A percentile compares a stretch with the other conserved stretches of the same genome.
These are phyloP conservation scores for Gymnodraco acuticeps DNA, from an alignment of 2,797 vertebrate genomes.

Conservation along the genomic window DNA sequence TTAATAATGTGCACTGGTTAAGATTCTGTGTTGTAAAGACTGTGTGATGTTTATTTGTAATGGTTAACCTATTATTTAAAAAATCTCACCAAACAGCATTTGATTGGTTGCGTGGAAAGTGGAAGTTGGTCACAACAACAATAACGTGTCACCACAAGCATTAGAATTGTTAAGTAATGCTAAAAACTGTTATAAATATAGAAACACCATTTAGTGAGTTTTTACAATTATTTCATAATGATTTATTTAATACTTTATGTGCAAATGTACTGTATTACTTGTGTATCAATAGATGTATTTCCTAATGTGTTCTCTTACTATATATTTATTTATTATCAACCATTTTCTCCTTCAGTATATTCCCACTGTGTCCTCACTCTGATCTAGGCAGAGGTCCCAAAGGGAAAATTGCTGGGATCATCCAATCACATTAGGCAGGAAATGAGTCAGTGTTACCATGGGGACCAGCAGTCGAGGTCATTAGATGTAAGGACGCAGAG, in stretches of 20 bases:
- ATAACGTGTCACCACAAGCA: background rate
- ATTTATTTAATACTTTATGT: background rate
- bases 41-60: conserved; percentile 16
- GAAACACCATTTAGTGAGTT: background rate
- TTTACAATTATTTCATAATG: background rate
- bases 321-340: conserved; percentile 4
- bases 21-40: background rate
- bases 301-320: background rate
- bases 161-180: background rate
- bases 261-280: background rate
- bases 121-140: background rate
- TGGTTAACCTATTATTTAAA: conserved; percentile 13
- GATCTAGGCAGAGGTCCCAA: conserved; percentile 46
- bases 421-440: conserved; percentile 59
- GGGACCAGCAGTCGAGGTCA: conserved; percentile 55
- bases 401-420: conserved; percentile 50
- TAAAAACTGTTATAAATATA: background rate
- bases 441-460: conserved; percentile 65
- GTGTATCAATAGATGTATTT: conserved; percentile 1
- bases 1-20: conserved; percentile 7
- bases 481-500: conserved; percentile 15
- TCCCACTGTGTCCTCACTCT: conserved; percentile 13
- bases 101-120: background rate
- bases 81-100: conserved; percentile 15
- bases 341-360: conserved; percentile 15